phyloP scores from a whole-genome alignment of 2,888 invertebrate species.

The Tigriopus californicus region DNA sequence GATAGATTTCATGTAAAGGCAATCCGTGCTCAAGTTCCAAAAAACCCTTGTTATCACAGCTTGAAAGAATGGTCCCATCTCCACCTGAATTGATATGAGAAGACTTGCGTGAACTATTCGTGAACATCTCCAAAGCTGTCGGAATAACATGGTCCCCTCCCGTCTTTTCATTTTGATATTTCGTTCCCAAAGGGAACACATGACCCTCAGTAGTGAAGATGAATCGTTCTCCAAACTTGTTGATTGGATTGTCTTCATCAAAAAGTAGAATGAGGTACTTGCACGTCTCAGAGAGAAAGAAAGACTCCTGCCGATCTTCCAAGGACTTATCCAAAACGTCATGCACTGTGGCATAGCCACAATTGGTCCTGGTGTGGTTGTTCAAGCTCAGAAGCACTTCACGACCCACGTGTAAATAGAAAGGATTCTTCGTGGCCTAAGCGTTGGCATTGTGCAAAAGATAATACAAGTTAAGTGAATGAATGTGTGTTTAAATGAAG shows the following conservation, averaged over 20 bases:
- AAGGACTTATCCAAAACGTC: conserved; percentile 38
- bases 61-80: no score
- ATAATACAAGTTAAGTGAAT: no score
- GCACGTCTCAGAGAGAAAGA: conserved; percentile 43
- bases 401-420: conserved; percentile 42
- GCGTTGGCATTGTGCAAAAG: no score
- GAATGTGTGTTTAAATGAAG: no score
- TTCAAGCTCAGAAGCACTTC: conserved; percentile 37
- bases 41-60: no score
- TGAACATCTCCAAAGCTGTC: neutral
- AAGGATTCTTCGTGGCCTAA: conserved; percentile 40
- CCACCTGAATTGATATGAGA: no score
- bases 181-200: conserved; percentile 29
- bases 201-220: conserved; percentile 43
- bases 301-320: conserved; percentile 45
- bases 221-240: conserved; percentile 32
- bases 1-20: neutral
- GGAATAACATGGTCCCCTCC: neutral
- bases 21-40: neutral
- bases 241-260: conserved; percentile 39
- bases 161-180: no score
- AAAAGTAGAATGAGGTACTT: conserved; percentile 43
- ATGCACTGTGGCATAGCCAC: conserved; percentile 44
- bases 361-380: conserved; percentile 34
- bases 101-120: neutral